Percentiles rank a stretch among this genome's conserved stretches.
These are phyloP conservation scores for Automeris io DNA, from an alignment of 2,888 invertebrate species.

Conservation along the genomic window DNA sequence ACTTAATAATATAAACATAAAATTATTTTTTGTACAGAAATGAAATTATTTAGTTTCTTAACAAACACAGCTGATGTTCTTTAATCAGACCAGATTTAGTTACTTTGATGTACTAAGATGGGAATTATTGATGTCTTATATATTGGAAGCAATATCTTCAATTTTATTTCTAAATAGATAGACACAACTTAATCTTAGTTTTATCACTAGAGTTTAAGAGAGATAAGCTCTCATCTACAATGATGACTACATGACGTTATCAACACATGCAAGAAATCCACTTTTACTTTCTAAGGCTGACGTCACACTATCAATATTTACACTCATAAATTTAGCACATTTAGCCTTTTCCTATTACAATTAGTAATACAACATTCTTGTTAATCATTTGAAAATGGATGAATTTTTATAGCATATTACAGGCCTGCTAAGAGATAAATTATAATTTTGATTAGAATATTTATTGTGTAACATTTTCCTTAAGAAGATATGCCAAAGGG, in stretches of 20 bases:
- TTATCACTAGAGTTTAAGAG: neutral
- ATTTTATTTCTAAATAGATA: no score
- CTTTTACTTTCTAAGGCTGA: conserved; percentile 24
- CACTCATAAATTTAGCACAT: conserved; percentile 11
- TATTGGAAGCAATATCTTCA: no score
- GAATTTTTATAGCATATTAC: neutral
- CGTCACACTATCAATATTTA: conserved; percentile 6
- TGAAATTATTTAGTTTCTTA: no score
- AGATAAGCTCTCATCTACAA: conserved; percentile 25
- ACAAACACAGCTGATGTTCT: no score
- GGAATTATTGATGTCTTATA: no score
- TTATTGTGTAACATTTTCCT: conserved; percentile 3
- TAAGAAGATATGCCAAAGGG: conserved; percentile 1
- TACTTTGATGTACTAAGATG: no score
- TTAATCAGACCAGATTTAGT: no score
- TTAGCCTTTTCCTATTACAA: conserved; percentile 9
- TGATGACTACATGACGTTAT: conserved; percentile 32
- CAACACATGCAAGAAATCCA: conserved; percentile 26
- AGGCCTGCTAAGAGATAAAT: neutral
- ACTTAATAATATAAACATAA: no score
- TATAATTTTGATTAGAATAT: neutral
- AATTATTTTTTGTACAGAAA: no score
- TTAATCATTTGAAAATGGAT: conserved; percentile 1
- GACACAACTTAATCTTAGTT: neutral
- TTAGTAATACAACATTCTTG: neutral